These are phyloP conservation scores for Pristionchus japonicus DNA, from an alignment of 2,888 invertebrate genomes.

Conservation along the genomic window DNA sequence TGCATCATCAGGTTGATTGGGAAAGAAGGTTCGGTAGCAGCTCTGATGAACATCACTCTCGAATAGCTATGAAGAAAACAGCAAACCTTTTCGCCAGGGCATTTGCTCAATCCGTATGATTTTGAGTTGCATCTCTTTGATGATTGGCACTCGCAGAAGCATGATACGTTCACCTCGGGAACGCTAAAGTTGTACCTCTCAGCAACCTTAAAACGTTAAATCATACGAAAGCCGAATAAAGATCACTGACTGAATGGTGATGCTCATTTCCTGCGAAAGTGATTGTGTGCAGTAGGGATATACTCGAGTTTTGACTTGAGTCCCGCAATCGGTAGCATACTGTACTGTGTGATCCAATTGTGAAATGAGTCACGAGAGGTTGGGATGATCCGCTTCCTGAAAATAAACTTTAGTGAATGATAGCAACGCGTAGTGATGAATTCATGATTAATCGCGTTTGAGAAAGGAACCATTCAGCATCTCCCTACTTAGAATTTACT, in stretches of 20 bases:
- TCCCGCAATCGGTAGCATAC: slow-evolving; percentile 64
- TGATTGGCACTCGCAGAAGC: slow-evolving; percentile 72
- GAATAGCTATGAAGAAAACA: neutral
- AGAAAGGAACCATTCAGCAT: neutral
- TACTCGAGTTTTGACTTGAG: slow-evolving; percentile 36
- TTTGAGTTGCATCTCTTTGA: slow-evolving; percentile 53
- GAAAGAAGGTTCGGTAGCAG: slow-evolving; percentile 74
- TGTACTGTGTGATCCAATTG: slow-evolving; percentile 62
- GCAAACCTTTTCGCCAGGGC: neutral
- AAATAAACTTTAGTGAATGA: neutral
- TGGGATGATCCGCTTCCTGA: neutral
- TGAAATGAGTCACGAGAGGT: slow-evolving; percentile 59
- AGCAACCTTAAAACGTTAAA: slow-evolving; percentile 58
- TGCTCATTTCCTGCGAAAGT: slow-evolving; percentile 70
- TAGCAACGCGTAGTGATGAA: neutral
- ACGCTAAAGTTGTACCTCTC: slow-evolving; percentile 71
- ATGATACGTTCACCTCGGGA: slow-evolving; percentile 69
- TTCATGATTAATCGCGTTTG: neutral
- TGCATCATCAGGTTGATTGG: slow-evolving; percentile 67
- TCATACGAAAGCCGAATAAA: neutral
- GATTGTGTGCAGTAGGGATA: slow-evolving; percentile 67
- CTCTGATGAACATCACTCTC: slow-evolving; percentile 45
- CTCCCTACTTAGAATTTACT: neutral
- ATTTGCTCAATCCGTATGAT: slow-evolving; percentile 50
- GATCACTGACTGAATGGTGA: slow-evolving; percentile 65